Percentiles rank a stretch among this genome's conserved stretches.
Evolutionary conservation across 2,888 invertebrate species (phyloP).

Genomic region (Yponomeuta sedellus): DNA sequence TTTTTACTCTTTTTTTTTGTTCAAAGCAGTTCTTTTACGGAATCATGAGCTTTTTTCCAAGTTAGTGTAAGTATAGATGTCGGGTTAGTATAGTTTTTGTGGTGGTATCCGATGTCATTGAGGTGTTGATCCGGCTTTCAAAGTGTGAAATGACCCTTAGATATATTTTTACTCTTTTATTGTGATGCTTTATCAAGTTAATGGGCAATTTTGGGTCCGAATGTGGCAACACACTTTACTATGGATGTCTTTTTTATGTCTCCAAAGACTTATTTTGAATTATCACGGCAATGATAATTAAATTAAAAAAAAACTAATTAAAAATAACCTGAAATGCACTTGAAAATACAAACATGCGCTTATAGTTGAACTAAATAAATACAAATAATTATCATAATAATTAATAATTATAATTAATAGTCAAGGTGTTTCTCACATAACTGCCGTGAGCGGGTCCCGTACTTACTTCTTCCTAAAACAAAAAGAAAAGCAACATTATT

Average conservation of each 20-base stretch:
- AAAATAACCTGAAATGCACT: not conserved
- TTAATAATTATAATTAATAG: constrained; percentile 23
- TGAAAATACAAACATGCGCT: not conserved
- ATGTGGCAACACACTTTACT: not conserved
- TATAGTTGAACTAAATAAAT: not conserved
- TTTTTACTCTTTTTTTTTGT: not conserved
- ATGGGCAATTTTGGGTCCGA: not conserved
- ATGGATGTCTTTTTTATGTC: no score
- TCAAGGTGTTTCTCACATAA: constrained; percentile 60
- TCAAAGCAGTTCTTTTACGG: not conserved
- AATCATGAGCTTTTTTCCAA: not conserved
- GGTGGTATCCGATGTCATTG: not conserved
- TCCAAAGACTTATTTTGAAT: no score
- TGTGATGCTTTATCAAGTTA: not conserved
- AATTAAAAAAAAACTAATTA: no score
- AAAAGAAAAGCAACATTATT: constrained; percentile 48
- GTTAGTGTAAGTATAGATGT: not conserved
- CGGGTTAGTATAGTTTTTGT: not conserved
- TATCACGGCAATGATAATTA: no score
- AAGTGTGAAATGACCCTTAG: constrained; percentile 1
- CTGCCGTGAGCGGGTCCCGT: constrained; percentile 59
- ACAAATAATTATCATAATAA: not conserved
- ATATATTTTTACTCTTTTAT: not conserved
- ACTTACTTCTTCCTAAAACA: constrained; percentile 77
- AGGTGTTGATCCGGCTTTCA: constrained; percentile 9